Conservation (phyloP, 2,797 vertebrate genomes). For the Arctocebus calabarensis region DNA sequence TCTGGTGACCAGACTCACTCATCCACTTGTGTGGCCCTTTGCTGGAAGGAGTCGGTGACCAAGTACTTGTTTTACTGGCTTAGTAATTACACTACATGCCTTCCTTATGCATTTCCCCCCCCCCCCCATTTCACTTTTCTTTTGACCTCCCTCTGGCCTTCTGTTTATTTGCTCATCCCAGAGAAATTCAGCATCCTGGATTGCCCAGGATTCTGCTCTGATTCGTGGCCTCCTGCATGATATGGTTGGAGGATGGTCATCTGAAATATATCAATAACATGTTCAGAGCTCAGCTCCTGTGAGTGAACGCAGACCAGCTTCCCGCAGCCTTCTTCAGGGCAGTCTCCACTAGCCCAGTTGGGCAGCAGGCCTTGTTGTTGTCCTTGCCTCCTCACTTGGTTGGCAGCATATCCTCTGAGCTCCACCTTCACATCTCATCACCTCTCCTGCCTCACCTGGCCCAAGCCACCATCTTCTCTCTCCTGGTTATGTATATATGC, state of each 20-base stretch:
- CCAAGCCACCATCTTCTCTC: neutral
- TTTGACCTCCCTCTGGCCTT: neutral
- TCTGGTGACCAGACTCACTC: neutral
- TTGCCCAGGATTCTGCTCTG: neutral
- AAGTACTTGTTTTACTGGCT: neutral
- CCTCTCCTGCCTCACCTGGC: neutral
- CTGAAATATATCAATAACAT: neutral
- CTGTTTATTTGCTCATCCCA: neutral
- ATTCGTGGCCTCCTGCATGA: neutral
- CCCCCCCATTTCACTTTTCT: neutral
- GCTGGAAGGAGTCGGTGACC: neutral
- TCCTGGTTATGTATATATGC: neutral
- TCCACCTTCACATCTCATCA: neutral
- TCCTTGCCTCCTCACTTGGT: neutral
- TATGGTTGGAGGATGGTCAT: no score
- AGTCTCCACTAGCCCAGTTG: fast-evolving
- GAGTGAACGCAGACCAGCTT: neutral
- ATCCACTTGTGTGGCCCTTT: neutral
- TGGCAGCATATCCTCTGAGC: neutral
- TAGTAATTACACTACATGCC: no score
- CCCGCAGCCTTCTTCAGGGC: neutral
- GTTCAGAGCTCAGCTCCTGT: neutral
- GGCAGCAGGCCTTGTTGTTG: neutral
- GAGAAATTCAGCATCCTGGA: neutral
- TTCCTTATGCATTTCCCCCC: neutral